Base-by-base conservation (phyloP, 2,888 invertebrate species). In the Epinotia nisella region DNA sequence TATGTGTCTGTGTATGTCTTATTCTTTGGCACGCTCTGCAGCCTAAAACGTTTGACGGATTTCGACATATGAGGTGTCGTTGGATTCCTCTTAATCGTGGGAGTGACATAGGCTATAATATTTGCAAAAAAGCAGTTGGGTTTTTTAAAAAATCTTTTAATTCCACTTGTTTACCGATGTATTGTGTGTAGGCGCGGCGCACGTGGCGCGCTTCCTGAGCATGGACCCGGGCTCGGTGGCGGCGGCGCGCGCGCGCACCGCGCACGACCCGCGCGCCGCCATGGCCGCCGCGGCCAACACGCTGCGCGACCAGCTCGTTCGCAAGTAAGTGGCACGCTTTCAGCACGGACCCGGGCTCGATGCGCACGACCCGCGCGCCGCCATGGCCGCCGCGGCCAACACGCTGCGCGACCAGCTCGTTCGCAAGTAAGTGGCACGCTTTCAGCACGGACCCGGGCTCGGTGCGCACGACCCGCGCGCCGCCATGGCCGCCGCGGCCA, bases 401-500 rank as follows among this genome's bases (percentile, higher is more conserved):
- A 91, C 93, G 1, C 83, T 94, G 15, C 78, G 90, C 3, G 90
- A 90, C 56, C 89, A 90, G 70, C 84, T 93, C 13, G 86, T 90
- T 21, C 82, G 80, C 77, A 92, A 90, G 92, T 92, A 29, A 41
- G 97, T 99, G 60, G 98, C 99, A 79, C 95, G 99, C 58, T 99
- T 98, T 90, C 94, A 96, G 97, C 69, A 98, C 99, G 96, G 99
- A 99, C 91, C 98, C 98, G 95, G 98, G 94, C 94, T 98, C 81
- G 0, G 87, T 93, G 89, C 89, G 0, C 84, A 87, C 11, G 93
- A 93, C 81, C 92, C 93, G 0, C 83, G 91, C 15, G 82, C 80
- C 10, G 90, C 88, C 53, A 91, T 93, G 89, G 83, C 86, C 9
- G 81, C 80, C 4, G 94, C 94, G 1, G 91, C 92, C 2, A 79